Base-by-base conservation (phyloP, 2,113 vertebrate genomes). In the Gadus chalcogrammus region DNA sequence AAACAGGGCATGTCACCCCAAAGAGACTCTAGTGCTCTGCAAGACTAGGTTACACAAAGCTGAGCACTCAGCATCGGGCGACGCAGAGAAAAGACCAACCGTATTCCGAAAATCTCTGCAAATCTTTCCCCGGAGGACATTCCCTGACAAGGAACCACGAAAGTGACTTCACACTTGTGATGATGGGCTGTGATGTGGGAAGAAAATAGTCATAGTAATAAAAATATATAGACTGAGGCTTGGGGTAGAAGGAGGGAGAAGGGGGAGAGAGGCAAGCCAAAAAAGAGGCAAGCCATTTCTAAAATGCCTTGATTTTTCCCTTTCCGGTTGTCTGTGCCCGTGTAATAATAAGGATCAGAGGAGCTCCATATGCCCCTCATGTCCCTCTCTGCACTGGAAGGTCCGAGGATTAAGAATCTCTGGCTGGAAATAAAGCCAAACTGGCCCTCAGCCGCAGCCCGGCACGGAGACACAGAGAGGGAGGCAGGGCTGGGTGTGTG, bases 311-410 rank as follows among this genome's bases (percentile, higher is more conserved):
- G 75, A 73, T 71, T 84, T 81, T 85, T 81, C 72, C 66, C n/a
- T 58, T 58, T 58, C 55, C 55, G 55, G 72, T 73, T 73, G 76
- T 69, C 72, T 84, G 65, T 87, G 83, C 76, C 42, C 79, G 69
- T 79, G 79, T 71, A 76, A 83, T 89, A 84, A 88, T 82, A 89
- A 84, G 79, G 83, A 87, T 88, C 83, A 87, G 73, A 77, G n/a
- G 53, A 35, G 69, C 61, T 72, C 80, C 79, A 85, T 84, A 76
- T 79, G 79, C 81, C 80, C 78, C 75, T 81, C 74, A 69, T 81
- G 86, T 80, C 79, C 76, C 60, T 90, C 85, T 91, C 86, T 90
- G 84, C 82, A 81, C 82, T 77, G 75, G 72, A 87, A 79, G 70
- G 77, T 86, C 70, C 82, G 69, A 80, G 85, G 88, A 91, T 88